phyloP scores from a whole-genome alignment of 1,140 invertebrate species.

The Drosophila serrata region DNA sequence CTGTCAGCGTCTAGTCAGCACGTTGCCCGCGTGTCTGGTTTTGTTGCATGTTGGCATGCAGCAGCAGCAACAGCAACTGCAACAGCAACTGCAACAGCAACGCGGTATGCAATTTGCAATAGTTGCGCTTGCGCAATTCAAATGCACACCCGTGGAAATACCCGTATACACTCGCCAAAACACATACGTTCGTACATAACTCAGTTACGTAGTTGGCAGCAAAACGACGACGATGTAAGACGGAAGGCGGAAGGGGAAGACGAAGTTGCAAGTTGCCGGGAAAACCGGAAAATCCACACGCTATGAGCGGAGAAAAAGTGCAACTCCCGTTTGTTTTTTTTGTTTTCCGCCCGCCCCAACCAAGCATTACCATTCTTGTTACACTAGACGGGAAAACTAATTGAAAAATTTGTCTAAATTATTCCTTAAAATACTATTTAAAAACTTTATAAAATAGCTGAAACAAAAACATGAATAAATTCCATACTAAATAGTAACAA shows the following conservation, averaged over 20 bases:
- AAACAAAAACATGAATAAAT: neutral
- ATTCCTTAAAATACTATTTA: neutral
- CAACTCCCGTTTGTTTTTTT: slow-evolving; percentile 13
- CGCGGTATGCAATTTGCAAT: slow-evolving; percentile 81
- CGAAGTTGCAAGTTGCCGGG: slow-evolving; percentile 51
- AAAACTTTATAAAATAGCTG: neutral
- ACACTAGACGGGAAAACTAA: slow-evolving; percentile 47
- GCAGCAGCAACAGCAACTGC: slow-evolving; percentile 31
- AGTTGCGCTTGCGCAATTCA: slow-evolving; percentile 82
- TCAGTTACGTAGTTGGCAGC: slow-evolving; percentile 76
- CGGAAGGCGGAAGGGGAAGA: slow-evolving; percentile 63
- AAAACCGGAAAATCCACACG: slow-evolving; percentile 81
- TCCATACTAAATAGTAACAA: neutral
- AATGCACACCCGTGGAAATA: slow-evolving; percentile 58
- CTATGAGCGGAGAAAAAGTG: slow-evolving; percentile 44
- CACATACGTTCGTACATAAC: slow-evolving; percentile 57
- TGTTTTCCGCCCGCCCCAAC: neutral
- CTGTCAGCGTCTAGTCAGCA: slow-evolving; percentile 76
- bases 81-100: slow-evolving; percentile 22
- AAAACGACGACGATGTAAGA: slow-evolving; percentile 55
- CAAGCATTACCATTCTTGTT: slow-evolving; percentile 37
- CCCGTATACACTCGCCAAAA: slow-evolving; percentile 26
- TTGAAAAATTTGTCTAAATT: too few species aligned
- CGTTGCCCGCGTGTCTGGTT: slow-evolving; percentile 78
- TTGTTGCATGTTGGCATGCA: slow-evolving; percentile 82